Percentiles rank a stretch among this genome's conserved stretches.
phyloP scores from a whole-genome alignment of 2,797 vertebrate genomes.

The Hoplostethus mediterraneus region DNA sequence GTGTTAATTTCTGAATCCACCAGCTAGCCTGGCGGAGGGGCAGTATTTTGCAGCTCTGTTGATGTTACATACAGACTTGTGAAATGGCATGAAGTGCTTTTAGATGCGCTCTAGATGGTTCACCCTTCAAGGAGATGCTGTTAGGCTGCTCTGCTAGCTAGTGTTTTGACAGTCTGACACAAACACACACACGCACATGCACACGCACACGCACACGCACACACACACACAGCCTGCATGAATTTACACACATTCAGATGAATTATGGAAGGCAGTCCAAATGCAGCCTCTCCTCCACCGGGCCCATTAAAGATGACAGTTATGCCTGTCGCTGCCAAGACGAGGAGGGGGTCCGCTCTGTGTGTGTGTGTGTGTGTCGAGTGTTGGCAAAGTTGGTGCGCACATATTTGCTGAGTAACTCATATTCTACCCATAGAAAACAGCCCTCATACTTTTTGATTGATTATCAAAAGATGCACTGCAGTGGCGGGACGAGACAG shows the following conservation, averaged over 20 bases:
- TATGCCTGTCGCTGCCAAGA: constrained; percentile 35
- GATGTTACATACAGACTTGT: not conserved
- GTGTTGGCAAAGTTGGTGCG: constrained; percentile 1
- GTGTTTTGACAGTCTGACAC: no score
- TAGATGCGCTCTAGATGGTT: no score
- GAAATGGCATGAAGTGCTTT: no score
- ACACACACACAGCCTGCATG: not conserved
- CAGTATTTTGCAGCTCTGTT: not conserved
- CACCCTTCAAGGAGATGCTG: not conserved
- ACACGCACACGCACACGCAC: constrained; percentile 2
- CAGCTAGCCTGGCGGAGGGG: no score
- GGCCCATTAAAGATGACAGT: constrained; percentile 37
- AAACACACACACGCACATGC: constrained; percentile 14
- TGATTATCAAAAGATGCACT: constrained; percentile 22
- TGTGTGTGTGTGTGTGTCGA: constrained; percentile 13
- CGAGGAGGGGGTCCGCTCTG: not conserved
- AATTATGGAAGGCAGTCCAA: constrained; percentile 46
- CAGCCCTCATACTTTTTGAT: constrained; percentile 8
- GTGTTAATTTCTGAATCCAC: no score
- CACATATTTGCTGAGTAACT: constrained; percentile 36
- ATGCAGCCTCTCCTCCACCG: constrained; percentile 28
- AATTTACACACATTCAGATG: constrained; percentile 35
- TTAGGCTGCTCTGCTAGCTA: not conserved
- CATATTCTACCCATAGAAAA: constrained; percentile 17
- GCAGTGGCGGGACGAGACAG: constrained; percentile 24